Conservation (phyloP, 2,113 vertebrate genomes). For the Neolamprologus falcicula region DNA sequence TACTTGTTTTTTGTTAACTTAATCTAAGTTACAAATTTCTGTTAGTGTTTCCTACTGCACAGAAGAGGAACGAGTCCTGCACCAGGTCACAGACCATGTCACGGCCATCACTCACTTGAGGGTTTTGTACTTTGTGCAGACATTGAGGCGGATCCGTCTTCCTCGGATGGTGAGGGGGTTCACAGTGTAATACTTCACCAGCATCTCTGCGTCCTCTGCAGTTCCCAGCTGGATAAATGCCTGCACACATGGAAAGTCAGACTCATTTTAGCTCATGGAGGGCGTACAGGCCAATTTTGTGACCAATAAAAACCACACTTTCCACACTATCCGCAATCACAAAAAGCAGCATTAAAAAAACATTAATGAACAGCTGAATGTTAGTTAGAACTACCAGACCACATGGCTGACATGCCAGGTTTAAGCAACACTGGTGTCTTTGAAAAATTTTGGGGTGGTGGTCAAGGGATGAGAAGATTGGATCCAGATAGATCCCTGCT, state of each 20-base stretch:
- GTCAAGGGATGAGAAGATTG: neutral
- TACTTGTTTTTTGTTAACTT: neutral
- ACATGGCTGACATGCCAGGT: neutral
- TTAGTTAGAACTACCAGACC: neutral
- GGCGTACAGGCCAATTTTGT: neutral
- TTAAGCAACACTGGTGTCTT: neutral
- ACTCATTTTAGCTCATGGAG: neutral
- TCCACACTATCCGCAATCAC: neutral
- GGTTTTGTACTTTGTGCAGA: slow-evolving; percentile 75
- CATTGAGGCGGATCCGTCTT: slow-evolving; percentile 62
- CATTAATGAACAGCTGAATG: neutral
- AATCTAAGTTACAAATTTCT: neutral
- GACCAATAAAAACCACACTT: neutral
- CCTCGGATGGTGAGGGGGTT: slow-evolving; percentile 72
- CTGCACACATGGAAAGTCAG: slow-evolving; percentile 47
- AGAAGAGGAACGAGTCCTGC: neutral
- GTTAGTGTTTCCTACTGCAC: neutral
- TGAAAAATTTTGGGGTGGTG: neutral
- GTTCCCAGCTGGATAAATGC: slow-evolving; percentile 90
- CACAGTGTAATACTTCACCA: slow-evolving; percentile 89
- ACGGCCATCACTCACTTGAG: slow-evolving; percentile 62
- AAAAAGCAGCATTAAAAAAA: neutral
- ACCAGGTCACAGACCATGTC: neutral
- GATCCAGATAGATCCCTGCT: neutral
- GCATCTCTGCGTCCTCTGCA: slow-evolving; percentile 86